Base-by-base conservation (phyloP, 2,113 vertebrate species). In the Ptilonorhynchus violaceus region DNA sequence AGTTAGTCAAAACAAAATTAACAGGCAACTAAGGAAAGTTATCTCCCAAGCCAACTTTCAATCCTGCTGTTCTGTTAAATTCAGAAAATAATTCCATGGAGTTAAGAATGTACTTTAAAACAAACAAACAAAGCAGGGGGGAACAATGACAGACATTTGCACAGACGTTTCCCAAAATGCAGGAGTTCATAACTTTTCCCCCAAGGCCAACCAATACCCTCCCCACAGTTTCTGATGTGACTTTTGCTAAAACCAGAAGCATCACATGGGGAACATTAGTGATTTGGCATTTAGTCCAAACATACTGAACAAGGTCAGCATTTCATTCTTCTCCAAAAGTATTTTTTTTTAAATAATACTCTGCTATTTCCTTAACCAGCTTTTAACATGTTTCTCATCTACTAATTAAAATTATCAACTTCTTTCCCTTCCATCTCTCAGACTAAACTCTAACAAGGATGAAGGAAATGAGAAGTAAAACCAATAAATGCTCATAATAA, bases 31-130 rank as follows among this genome's bases (percentile, higher is more conserved):
- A 79, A 77, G 39, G 78, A 74, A 94, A 96, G 72, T 41, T 67
- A 35, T 88, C 55, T 92, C 68, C 33, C 39, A 81, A 92, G 68
- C 30, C 80, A 95, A 74, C 39, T 89, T 93, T 74, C 55, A 86
- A 90, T 67, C 62, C 75, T 56, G 56, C 67, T 85, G 24, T 77
- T 93, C 66, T 62, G 28, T 46, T 89, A 64, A 9, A 66, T 23
- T 58, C 78, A 77, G 49, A 96, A 96, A 86, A 81, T 46, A 90
- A 86, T 67, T 96, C 82, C 89, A 92, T 47, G 59, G 55, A 96
- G 89, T 62, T 79, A 69, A 91, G 87, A 91, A 82, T 89, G 81
- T 49, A 82, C 47, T 92, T 82, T 62, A 93, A 97, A 96, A 68
- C 80, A 96, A 96, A 94, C 50, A 94, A 96, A 92, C 60, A 95